Conservation (phyloP, 2,113 vertebrate species). For the Pituophis catenifer region DNA sequence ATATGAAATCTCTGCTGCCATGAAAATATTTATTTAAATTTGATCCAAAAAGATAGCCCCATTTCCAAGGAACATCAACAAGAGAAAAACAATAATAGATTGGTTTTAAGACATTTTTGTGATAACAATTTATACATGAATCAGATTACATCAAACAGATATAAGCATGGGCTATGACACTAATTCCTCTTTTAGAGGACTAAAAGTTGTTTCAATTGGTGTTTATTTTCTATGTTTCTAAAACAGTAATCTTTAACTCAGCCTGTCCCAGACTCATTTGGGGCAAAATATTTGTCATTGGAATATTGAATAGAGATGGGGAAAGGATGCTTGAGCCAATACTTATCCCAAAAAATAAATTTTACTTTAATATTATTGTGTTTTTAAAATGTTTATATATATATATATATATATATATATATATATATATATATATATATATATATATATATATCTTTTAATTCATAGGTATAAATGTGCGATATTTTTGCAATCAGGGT, state of each 20-base stretch:
- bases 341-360: not conserved
- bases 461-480: no score
- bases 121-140: not conserved
- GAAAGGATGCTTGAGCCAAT: not conserved
- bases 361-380: not conserved
- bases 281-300: not conserved
- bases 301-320: not conserved
- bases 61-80: conserved; percentile 52
- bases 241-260: not conserved
- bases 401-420: no score
- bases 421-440: not conserved
- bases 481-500: no score
- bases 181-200: not conserved
- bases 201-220: not conserved
- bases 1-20: conserved; percentile 23
- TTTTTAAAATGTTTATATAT: not conserved
- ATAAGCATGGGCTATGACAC: not conserved
- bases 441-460: not conserved
- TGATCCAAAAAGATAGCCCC: conserved; percentile 24
- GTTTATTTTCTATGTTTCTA: not conserved
- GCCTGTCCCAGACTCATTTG: not conserved
- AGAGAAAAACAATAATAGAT: conserved; percentile 59
- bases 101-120: conserved; percentile 21
- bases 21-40: conserved; percentile 31
- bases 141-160: not conserved